Base-by-base conservation (phyloP, 2,797 vertebrate genomes). In the Spinus olivaceus region DNA sequence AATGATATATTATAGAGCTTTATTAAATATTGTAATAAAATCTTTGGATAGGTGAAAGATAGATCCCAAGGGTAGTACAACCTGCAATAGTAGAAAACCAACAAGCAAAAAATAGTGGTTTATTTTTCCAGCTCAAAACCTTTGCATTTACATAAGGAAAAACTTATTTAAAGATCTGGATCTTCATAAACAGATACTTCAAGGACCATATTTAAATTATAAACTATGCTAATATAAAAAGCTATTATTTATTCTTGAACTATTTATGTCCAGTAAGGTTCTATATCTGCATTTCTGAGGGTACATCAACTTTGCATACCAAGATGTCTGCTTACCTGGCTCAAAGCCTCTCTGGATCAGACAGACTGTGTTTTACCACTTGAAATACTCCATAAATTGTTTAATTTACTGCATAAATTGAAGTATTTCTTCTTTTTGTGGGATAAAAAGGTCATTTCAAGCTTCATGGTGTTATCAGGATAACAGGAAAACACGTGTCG, bases 11-110 rank as follows among this genome's bases (percentile, higher is more conserved):
- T 15, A 85, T n/a, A 77, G 24, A 73, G 8, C 19, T 95, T 87
- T 83, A 78, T 77, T 84, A 81, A 67, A 81, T 86, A 89, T 59
- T 84, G 22, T 56, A 88, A 76, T 74, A 90, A 63, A 88, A 53
- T 61, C 24, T 78, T 89, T 41, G 24, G 23, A 60, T 82, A 64
- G 21, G 15, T 76, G 54, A 87, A 87, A 63, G 42, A 47, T 17
- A 85, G 80, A 64, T 89, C 53, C 28, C 60, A 79, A 37, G 19
- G 9, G 25, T 37, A 77, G 12, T 25, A 57, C 10, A 51, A 56
- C 50, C 32, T 67, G 5, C 49, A 90, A 9, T 4, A 56, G 16
- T 10, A 69, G 42, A 85, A 87, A 95, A 56, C 10, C 84, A 57
- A 86, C 4, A 88, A 84, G 25, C 9, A 81, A 78, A 9, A 81